These are phyloP conservation scores for Drosophila formosana DNA, from an alignment of 2,888 invertebrate genomes.

Conservation along the genomic window DNA sequence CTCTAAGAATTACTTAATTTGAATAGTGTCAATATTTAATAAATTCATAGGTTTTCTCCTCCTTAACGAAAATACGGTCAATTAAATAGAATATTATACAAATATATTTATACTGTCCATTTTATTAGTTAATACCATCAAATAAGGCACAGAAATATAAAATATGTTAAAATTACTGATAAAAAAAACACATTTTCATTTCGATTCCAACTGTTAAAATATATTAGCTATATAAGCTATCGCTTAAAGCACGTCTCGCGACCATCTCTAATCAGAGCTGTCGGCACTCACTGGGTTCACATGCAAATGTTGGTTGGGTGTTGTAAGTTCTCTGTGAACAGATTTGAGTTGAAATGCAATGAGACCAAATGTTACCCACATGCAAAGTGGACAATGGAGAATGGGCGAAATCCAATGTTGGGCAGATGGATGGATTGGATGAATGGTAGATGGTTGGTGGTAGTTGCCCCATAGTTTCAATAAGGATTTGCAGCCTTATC, in stretches of 20 bases:
- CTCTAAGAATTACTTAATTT: too few species aligned
- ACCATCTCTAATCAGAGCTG: constrained; percentile 22
- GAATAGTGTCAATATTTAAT: too few species aligned
- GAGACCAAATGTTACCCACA: constrained; percentile 35
- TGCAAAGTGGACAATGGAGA: constrained; percentile 39
- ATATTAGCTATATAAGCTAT: not conserved
- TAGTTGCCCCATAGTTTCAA: constrained; percentile 38
- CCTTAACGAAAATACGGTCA: too few species aligned
- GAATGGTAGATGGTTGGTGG: constrained; percentile 39
- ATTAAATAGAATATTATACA: too few species aligned
- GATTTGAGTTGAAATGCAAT: constrained; percentile 41
- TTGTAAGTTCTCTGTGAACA: constrained; percentile 15
- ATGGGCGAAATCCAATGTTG: constrained; percentile 9
- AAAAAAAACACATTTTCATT: not conserved
- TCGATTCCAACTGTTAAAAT: too few species aligned
- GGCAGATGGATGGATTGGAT: constrained; percentile 1
- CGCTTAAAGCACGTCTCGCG: constrained; percentile 5
- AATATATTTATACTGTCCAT: too few species aligned
- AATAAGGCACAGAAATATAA: too few species aligned
- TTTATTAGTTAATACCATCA: too few species aligned
- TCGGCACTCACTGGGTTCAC: constrained; percentile 14
- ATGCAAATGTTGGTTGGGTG: constrained; percentile 33
- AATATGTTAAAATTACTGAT: too few species aligned
- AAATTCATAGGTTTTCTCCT: too few species aligned
- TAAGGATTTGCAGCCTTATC: constrained; percentile 57